phyloP scores from a whole-genome alignment of 2,113 vertebrate species.

The Tyto alba region DNA sequence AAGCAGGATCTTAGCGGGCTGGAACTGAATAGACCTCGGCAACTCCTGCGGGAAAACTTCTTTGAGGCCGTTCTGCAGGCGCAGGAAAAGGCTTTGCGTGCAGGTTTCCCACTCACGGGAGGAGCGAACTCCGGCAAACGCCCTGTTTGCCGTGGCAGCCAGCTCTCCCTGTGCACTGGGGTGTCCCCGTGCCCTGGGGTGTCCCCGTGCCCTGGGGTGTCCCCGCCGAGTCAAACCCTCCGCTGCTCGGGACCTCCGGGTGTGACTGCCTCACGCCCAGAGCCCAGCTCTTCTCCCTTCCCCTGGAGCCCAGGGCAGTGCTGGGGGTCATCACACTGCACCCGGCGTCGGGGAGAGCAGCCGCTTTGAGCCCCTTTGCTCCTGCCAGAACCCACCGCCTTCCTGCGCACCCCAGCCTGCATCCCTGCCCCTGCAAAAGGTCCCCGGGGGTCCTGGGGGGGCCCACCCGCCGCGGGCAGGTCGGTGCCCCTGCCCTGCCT shows the following conservation, averaged over 20 bases:
- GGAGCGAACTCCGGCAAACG: background rate
- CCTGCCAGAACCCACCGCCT: background rate
- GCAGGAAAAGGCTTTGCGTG: background rate
- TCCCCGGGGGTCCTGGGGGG: no score
- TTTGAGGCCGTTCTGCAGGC: slow-evolving; percentile 34
- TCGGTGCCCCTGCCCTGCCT: background rate
- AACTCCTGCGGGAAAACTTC: slow-evolving; percentile 61
- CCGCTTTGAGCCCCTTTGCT: background rate
- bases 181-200: background rate
- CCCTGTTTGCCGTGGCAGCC: background rate
- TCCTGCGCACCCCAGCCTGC: rapidly evolving
- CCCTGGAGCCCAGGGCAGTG: no score
- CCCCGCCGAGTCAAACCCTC: background rate
- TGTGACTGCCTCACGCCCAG: rapidly evolving
- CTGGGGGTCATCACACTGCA: background rate
- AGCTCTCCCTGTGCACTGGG: background rate
- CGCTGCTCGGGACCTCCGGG: rapidly evolving
- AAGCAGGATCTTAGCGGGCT: slow-evolving; percentile 50
- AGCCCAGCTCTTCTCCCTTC: background rate
- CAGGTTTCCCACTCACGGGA: rapidly evolving
- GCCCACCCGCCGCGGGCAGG: no score
- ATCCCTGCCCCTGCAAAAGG: rapidly evolving
- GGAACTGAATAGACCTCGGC: slow-evolving; percentile 37
- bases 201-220: background rate
- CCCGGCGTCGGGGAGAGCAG: background rate